Conservation (phyloP, 2,797 vertebrate genomes). For the Hoplostethus mediterraneus region DNA sequence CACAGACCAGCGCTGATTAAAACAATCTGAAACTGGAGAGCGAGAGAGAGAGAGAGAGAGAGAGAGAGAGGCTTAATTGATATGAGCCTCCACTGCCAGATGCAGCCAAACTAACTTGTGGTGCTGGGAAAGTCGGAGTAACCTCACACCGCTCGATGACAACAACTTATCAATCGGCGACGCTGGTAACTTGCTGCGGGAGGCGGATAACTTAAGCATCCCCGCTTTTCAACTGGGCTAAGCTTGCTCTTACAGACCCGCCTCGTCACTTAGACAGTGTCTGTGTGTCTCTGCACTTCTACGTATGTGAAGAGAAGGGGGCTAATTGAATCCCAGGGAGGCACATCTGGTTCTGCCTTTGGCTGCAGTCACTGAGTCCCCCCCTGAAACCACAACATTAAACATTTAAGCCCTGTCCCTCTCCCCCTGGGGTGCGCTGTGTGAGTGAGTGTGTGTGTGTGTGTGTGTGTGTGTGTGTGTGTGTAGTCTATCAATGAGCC, state of each 20-base stretch:
- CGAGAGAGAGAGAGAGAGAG: constrained; percentile 52
- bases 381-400: constrained; percentile 81
- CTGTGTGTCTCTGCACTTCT: constrained; percentile 45
- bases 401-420: constrained; percentile 72
- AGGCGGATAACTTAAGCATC: neutral
- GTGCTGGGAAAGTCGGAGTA: constrained; percentile 36
- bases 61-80: constrained; percentile 68
- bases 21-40: constrained; percentile 76
- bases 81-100: constrained; percentile 63
- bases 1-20: constrained; percentile 68
- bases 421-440: constrained; percentile 48
- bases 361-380: constrained; percentile 76
- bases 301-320: constrained; percentile 55
- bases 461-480: constrained; percentile 22
- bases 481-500: constrained; percentile 46
- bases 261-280: constrained; percentile 33
- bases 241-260: constrained; percentile 31
- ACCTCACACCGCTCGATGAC: constrained; percentile 14
- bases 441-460: constrained; percentile 4
- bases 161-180: constrained; percentile 6
- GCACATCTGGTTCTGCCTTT: constrained; percentile 80
- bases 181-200: constrained; percentile 10
- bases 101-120: constrained; percentile 38
- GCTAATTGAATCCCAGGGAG: constrained; percentile 78
- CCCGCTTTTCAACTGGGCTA: neutral